phyloP scores from a whole-genome alignment of 2,113 vertebrate genomes.

The Typhlomys cinereus region DNA sequence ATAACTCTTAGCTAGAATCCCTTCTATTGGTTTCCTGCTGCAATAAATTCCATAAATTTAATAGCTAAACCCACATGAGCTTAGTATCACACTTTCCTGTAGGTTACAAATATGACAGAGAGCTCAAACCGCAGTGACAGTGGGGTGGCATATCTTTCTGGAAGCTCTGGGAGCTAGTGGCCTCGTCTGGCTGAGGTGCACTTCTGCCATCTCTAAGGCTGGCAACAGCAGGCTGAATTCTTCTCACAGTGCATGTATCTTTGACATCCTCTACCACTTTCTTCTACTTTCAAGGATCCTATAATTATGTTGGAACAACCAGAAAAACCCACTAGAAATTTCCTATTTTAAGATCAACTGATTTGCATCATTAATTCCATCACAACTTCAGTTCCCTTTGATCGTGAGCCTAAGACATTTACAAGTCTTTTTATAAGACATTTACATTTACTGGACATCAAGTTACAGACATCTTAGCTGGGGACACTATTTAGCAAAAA shows the following conservation, averaged over 20 bases:
- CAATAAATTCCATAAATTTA: neutral
- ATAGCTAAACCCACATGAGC: neutral
- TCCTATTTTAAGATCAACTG: neutral
- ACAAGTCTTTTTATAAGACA: too few relatives aligned
- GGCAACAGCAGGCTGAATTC: neutral
- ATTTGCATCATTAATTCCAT: neutral
- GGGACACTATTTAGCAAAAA: neutral
- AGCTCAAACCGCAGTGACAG: neutral
- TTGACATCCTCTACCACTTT: neutral
- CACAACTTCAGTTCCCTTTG: neutral
- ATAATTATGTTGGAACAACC: neutral
- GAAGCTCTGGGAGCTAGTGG: neutral
- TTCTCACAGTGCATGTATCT: rapidly evolving
- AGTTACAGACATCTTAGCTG: neutral
- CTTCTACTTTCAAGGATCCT: neutral
- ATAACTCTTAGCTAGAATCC: neutral
- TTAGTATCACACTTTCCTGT: neutral
- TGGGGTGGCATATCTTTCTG: neutral
- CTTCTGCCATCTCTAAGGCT: neutral
- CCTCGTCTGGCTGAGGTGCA: neutral
- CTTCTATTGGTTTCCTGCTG: neutral
- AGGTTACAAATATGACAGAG: neutral
- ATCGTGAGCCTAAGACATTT: neutral
- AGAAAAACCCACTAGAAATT: neutral
- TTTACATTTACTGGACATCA: neutral